Percentiles rank a stretch among this genome's conserved stretches.
These are phyloP conservation scores for Caenorhabditis drosophilae DNA, from an alignment of 2,888 invertebrate species.

Conservation along the genomic window DNA sequence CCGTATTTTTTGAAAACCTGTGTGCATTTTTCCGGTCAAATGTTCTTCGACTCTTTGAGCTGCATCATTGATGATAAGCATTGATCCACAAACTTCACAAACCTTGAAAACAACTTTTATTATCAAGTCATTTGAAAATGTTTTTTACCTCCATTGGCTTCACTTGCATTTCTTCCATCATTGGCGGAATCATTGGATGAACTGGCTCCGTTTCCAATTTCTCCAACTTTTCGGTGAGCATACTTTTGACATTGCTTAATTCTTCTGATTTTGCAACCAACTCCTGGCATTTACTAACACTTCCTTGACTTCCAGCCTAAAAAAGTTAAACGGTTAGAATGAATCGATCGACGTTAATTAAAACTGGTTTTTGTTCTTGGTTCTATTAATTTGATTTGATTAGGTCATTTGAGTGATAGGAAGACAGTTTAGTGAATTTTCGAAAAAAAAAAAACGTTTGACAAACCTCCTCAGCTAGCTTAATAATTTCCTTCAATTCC, in stretches of 20 bases:
- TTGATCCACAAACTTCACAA: constrained; percentile 95
- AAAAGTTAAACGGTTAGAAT: not conserved
- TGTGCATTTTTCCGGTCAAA: constrained; percentile 96
- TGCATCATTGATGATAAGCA: constrained; percentile 97
- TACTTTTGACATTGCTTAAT: constrained; percentile 14
- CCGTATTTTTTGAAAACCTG: constrained; percentile 77
- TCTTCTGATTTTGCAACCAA: constrained; percentile 30
- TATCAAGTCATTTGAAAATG: not conserved
- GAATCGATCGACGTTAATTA: not conserved
- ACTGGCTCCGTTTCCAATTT: constrained; percentile 6
- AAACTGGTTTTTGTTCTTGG: constrained; percentile 1
- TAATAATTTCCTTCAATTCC: constrained; percentile 23
- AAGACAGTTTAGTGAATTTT: not conserved
- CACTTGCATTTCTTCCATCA: constrained; percentile 25
- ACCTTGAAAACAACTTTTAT: constrained; percentile 73
- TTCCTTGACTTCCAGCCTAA: constrained; percentile 38
- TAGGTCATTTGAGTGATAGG: no score
- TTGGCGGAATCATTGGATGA: constrained; percentile 1
- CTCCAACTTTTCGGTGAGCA: constrained; percentile 11
- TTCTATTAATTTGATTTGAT: constrained; percentile 1
- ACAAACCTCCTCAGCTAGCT: constrained; percentile 34
- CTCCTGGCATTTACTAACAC: constrained; percentile 33
- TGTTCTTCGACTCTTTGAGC: constrained; percentile 97
- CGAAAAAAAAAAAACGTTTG: not conserved
- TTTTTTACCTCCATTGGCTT: constrained; percentile 47